A percentile compares a stretch with the other conserved stretches of the same genome.
Conservation (phyloP, 2,113 vertebrate species). For the Tragelaphus strepsiceros region DNA sequence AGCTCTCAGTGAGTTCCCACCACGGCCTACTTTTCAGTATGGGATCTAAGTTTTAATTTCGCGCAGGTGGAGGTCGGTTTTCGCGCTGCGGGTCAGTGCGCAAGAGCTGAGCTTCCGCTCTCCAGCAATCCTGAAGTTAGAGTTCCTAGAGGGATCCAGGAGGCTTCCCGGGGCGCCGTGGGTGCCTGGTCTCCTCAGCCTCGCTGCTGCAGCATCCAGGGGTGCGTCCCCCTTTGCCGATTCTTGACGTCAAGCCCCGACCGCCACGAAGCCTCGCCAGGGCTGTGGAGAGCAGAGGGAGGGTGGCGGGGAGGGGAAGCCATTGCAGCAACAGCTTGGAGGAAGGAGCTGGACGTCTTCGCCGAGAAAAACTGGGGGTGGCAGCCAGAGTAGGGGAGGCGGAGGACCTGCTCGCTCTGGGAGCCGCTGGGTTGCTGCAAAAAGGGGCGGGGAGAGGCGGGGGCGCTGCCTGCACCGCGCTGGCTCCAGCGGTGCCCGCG, state of each 20-base stretch:
- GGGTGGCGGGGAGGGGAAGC: constrained; percentile 38
- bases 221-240: neutral
- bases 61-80: neutral
- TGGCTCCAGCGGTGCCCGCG: constrained; percentile 72
- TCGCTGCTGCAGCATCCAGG: constrained; percentile 9
- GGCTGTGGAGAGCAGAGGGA: constrained; percentile 28
- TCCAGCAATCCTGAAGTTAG: neutral
- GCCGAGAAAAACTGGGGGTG: neutral
- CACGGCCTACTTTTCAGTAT: neutral
- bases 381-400: neutral
- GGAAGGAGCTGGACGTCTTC: neutral
- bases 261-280: constrained; percentile 6
- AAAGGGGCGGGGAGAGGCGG: constrained; percentile 52
- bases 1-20: neutral
- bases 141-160: neutral
- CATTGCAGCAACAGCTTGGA: constrained; percentile 69
- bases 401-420: neutral
- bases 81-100: neutral
- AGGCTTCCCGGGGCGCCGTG: neutral
- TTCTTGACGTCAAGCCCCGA: constrained; percentile 78
- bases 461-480: constrained; percentile 66
- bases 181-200: neutral
- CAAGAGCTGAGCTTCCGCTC: neutral
- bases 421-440: constrained; percentile 46
- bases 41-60: neutral